Conservation (phyloP, 2,797 vertebrate genomes). For the Harpagifer antarcticus region DNA sequence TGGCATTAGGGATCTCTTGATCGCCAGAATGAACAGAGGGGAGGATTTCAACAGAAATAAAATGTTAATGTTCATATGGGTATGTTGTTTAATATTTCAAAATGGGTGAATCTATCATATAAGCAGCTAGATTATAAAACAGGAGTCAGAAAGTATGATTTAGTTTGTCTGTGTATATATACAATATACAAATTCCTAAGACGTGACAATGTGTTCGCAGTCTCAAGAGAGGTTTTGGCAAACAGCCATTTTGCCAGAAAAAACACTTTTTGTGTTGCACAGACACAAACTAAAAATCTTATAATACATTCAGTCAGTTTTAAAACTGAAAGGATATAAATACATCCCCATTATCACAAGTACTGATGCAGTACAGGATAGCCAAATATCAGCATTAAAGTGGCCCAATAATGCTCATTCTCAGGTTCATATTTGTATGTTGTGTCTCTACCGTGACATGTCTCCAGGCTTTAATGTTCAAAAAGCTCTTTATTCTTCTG, state of each 20-base stretch:
- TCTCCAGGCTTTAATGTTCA: too few relatives aligned
- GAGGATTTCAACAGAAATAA: background rate
- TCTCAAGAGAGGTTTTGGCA: background rate
- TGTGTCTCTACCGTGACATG: too few relatives aligned
- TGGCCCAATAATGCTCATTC: too few relatives aligned
- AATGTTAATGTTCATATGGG: background rate
- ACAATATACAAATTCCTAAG: background rate
- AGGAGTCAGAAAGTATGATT: background rate
- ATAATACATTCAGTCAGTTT: conserved; percentile 30
- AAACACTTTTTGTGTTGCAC: conserved; percentile 9
- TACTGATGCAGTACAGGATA: conserved; percentile 73
- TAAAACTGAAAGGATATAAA: conserved; percentile 19
- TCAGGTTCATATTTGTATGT: too few relatives aligned
- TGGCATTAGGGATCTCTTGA: background rate
- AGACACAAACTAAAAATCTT: conserved; percentile 4
- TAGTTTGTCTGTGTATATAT: conserved; percentile 1
- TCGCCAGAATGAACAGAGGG: background rate
- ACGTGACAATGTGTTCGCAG: background rate
- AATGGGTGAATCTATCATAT: background rate
- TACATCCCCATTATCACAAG: conserved; percentile 28
- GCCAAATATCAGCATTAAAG: conserved; percentile 5
- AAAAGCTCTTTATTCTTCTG: too few relatives aligned
- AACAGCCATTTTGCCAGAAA: conserved; percentile 23
- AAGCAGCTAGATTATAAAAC: background rate
- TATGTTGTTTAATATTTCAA: background rate